Evolutionary conservation across 2,888 invertebrate species (phyloP), one percentile per base, ranked within the genome.

Genomic region (Torymus auratus): DNA sequence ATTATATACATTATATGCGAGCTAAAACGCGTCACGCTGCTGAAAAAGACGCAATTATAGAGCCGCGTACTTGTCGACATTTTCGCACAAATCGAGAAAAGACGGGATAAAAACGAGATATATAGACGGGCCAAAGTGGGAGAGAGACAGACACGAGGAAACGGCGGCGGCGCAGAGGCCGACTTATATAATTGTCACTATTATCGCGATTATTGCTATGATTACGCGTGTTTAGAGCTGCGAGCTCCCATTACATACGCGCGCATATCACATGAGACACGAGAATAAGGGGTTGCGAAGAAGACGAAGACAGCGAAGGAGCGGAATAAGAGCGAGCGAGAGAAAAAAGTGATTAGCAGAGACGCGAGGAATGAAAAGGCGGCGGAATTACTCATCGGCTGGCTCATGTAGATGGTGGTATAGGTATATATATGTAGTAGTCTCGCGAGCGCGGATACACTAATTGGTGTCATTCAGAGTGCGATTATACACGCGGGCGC

Each of bases 381-480:
- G 73, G 65, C 56, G 80, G 71, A 64, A 70, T 72, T 58, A 61
- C 64, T 53, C 20, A 41, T 14, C 52, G 17, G 67, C 20, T 13
- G 60, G 10, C 72, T 58, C 55, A 73, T 74, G 73, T 70, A 65
- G 20, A 20, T 20, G 20, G 64, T 62, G 72, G 83, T 84, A 41
- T 41, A 41, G 5, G 7, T 5, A 0, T 41, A 28, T 28, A 41
- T 41, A 41, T 41, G 41, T 7, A 41, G 41, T 41, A 5, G 41
- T 41, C 41, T 41, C 7, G 41, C 41, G 41, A 41, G 41, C 41
- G 83, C 84, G 86, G 86, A 89, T 87, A 87, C 86, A 87, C 88
- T 90, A 90, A 90, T 89, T 88, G 87, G 88, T 88, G 88, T 88
- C 89, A 88, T 90, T 89, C 88, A 88, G 68, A 52, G 70, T 52